Percentiles rank a stretch among this genome's conserved stretches.
phyloP scores from a whole-genome alignment of 2,113 vertebrate genomes.

The Nesoenas mayeri region DNA sequence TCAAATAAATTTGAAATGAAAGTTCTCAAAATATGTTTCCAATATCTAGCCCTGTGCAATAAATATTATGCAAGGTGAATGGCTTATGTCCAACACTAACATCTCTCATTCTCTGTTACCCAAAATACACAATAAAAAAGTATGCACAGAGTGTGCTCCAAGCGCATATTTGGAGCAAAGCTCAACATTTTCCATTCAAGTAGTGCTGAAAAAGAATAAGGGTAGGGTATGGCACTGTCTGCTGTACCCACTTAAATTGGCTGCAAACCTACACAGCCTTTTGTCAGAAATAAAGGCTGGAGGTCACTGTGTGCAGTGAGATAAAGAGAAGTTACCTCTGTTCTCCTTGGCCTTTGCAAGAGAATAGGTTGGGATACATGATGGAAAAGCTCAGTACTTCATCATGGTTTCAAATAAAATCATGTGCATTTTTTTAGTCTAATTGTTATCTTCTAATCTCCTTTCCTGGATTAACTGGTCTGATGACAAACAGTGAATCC shows the following conservation, averaged over 20 bases:
- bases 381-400: background rate
- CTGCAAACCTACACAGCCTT: background rate
- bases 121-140: constrained; percentile 58
- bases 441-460: background rate
- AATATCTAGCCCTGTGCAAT: constrained; percentile 36
- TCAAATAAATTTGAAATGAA: constrained; percentile 46
- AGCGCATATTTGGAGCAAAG: constrained; percentile 22
- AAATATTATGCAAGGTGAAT: constrained; percentile 63
- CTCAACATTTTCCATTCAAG: constrained; percentile 16
- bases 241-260: background rate
- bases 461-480: background rate
- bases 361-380: background rate
- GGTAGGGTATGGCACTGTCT: background rate
- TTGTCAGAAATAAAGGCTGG: background rate
- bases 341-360: background rate
- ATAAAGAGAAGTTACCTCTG: background rate
- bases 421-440: background rate
- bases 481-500: background rate
- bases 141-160: background rate
- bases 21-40: constrained; percentile 47
- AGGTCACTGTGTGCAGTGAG: background rate
- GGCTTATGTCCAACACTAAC: constrained; percentile 57
- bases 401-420: background rate
- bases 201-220: background rate
- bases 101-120: constrained; percentile 37